These are phyloP conservation scores for Pollenia labialis DNA, from an alignment of 2,888 invertebrate species.

Conservation along the genomic window DNA sequence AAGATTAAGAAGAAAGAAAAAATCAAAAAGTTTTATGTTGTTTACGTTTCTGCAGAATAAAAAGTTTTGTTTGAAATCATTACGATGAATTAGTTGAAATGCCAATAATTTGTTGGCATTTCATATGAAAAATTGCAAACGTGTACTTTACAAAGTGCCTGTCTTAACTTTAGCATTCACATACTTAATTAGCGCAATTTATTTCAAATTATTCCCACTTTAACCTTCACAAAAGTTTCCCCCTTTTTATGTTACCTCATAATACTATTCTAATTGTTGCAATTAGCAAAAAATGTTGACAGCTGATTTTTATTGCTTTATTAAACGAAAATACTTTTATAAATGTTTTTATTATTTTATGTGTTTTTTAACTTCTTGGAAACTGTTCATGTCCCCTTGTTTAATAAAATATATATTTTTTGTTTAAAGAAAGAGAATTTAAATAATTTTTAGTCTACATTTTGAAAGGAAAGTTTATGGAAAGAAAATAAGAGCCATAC, in stretches of 20 bases:
- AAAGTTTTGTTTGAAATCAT: slow-evolving; percentile 17
- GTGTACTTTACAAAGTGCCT: no score
- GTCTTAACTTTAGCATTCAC: no score
- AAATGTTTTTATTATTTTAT: slow-evolving; percentile 25
- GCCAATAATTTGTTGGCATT: slow-evolving; percentile 16
- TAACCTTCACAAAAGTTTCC: neutral
- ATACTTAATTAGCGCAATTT: neutral
- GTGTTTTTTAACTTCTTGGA: neutral
- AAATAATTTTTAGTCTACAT: slow-evolving; percentile 6
- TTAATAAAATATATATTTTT: slow-evolving; percentile 15
- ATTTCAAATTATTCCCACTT: slow-evolving; percentile 21
- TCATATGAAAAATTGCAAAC: no score
- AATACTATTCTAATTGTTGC: neutral
- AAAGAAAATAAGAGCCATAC: slow-evolving; percentile 13
- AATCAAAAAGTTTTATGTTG: neutral
- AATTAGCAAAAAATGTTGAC: slow-evolving; percentile 28
- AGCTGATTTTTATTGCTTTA: slow-evolving; percentile 39
- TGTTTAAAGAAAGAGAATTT: neutral
- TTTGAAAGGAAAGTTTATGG: neutral
- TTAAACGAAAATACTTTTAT: slow-evolving; percentile 23
- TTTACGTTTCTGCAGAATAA: slow-evolving; percentile 3
- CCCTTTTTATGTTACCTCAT: neutral
- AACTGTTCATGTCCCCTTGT: slow-evolving; percentile 19
- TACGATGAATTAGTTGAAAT: slow-evolving; percentile 1
- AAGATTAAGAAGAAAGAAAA: neutral